These are phyloP conservation scores for Desoria tigrina DNA, from an alignment of 2,888 invertebrate genomes.

Conservation along the genomic window DNA sequence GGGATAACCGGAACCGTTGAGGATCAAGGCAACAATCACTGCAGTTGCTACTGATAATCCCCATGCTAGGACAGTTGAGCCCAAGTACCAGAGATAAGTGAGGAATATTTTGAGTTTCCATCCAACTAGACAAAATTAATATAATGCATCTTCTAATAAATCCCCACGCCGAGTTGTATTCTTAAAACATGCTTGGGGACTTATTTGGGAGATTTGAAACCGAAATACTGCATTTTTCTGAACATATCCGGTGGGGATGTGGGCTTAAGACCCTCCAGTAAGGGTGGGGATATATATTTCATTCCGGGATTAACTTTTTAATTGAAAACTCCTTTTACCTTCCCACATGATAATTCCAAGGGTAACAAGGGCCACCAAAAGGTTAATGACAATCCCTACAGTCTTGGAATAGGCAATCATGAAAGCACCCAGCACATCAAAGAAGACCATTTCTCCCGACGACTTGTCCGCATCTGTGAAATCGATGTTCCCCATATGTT, in stretches of 20 bases:
- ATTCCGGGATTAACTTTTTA: no score
- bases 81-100: conserved; percentile 17
- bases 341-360: conserved; percentile 16
- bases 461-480: conserved; percentile 36
- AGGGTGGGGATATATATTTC: no score
- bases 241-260: no score
- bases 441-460: conserved; percentile 47
- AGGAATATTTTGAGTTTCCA: conserved; percentile 21
- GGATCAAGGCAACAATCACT: conserved; percentile 35
- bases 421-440: conserved; percentile 49
- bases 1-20: conserved; percentile 44
- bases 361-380: conserved; percentile 34
- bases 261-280: no score
- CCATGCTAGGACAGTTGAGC: conserved; percentile 35
- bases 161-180: no score
- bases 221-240: no score
- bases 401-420: conserved; percentile 47
- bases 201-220: no score
- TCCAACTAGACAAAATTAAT: conserved; percentile 4
- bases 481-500: conserved; percentile 39
- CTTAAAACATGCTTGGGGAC: no score
- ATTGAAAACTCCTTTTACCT: conserved; percentile 4
- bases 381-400: conserved; percentile 44
- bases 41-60: conserved; percentile 32
- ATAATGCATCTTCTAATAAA: no score